Evolutionary conservation across 2,888 invertebrate species (phyloP).

Genomic region (Brachyptera putata): DNA sequence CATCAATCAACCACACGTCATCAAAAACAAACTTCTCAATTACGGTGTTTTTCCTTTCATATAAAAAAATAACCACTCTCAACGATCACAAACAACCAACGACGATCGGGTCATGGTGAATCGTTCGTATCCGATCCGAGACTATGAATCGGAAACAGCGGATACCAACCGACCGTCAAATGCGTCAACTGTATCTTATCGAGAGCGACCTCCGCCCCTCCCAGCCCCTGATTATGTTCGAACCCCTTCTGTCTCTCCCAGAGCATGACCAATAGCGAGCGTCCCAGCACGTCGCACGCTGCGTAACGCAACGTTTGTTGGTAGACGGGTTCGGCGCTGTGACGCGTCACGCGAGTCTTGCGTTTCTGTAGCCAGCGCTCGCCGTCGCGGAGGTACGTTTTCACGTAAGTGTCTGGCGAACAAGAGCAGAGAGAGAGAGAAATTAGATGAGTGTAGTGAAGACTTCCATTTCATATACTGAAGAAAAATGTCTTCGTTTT

Average conservation of each 20-base stretch:
- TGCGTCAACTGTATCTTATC: conserved; percentile 76
- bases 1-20: too few relatives aligned
- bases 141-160: conserved; percentile 81
- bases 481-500: too few relatives aligned
- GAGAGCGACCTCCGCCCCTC: conserved; percentile 81
- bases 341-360: conserved; percentile 80
- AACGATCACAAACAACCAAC: background rate
- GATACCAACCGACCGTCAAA: conserved; percentile 86
- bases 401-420: conserved; percentile 86
- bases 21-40: too few relatives aligned
- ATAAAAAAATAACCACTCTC: too few relatives aligned
- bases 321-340: conserved; percentile 79
- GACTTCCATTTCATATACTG: too few relatives aligned
- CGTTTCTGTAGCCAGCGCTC: conserved; percentile 87
- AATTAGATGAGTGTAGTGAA: too few relatives aligned
- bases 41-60: too few relatives aligned
- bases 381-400: conserved; percentile 86
- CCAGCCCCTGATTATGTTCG: conserved; percentile 74
- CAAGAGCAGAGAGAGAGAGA: too few relatives aligned
- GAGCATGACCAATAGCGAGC: conserved; percentile 83
- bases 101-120: conserved; percentile 40
- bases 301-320: conserved; percentile 82
- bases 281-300: conserved; percentile 50
- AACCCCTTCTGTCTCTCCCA: conserved; percentile 89
- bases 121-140: conserved; percentile 64